These are phyloP conservation scores for Leptodactylus fuscus DNA, from an alignment of 2,113 vertebrate genomes.

Conservation along the genomic window DNA sequence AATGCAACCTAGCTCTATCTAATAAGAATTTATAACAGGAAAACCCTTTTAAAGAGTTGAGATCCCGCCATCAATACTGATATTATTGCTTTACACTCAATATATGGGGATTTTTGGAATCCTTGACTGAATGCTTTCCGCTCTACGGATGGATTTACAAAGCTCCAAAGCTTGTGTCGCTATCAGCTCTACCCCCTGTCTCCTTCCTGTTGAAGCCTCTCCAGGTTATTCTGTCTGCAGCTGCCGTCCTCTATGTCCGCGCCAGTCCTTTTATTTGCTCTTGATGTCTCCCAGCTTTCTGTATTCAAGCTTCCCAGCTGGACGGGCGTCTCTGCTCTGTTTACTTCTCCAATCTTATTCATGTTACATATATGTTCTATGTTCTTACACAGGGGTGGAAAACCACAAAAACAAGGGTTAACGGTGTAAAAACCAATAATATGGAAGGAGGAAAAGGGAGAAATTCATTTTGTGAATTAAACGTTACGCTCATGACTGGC, in stretches of 20 bases:
- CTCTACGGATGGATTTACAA: neutral
- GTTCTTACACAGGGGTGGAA: neutral
- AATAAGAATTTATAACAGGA: neutral
- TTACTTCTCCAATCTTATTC: neutral
- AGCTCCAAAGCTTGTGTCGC: neutral
- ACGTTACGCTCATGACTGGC: slow-evolving; percentile 30
- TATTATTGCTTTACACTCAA: neutral
- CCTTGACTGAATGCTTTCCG: neutral
- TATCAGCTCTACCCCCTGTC: neutral
- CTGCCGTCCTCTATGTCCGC: slow-evolving; percentile 26
- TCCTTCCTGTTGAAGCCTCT: slow-evolving; percentile 14
- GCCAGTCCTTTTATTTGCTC: slow-evolving; percentile 21
- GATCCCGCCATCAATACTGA: no score
- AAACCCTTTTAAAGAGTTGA: neutral
- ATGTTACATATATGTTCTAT: neutral
- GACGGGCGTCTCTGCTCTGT: slow-evolving; percentile 2
- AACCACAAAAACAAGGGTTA: neutral
- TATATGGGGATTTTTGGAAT: neutral
- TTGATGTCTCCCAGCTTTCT: slow-evolving; percentile 15
- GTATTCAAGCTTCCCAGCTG: slow-evolving; percentile 20
- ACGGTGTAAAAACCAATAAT: neutral
- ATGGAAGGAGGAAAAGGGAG: neutral
- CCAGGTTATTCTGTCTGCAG: slow-evolving; percentile 39
- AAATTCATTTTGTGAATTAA: slow-evolving; percentile 45
- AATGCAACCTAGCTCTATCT: neutral